These are phyloP conservation scores for Percopsis transmontana DNA, from an alignment of 2,113 vertebrate genomes.

Conservation along the genomic window DNA sequence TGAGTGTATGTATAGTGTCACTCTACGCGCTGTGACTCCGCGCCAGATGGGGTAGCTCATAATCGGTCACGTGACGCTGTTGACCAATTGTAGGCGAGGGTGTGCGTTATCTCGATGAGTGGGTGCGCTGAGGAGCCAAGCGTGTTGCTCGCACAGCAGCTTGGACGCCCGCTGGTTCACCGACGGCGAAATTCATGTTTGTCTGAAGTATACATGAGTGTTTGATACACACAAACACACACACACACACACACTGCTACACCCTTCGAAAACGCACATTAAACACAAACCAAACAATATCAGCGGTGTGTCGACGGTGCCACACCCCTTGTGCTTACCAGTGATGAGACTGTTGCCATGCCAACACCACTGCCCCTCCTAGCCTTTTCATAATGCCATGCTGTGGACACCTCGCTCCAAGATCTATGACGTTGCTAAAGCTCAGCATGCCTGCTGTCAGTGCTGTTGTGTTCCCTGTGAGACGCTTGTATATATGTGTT, in stretches of 20 bases:
- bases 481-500: neutral
- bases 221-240: constrained; percentile 3
- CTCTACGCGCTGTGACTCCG: too few relatives aligned
- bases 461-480: neutral
- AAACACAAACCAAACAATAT: constrained; percentile 3
- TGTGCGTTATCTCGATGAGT: too few relatives aligned
- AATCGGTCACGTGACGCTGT: too few relatives aligned
- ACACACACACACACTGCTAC: constrained; percentile 29
- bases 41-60: too few relatives aligned
- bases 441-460: constrained; percentile 12
- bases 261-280: constrained; percentile 15
- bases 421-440: neutral
- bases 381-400: constrained; percentile 49
- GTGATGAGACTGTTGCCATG: constrained; percentile 12
- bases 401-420: constrained; percentile 19
- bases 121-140: too few relatives aligned
- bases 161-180: too few relatives aligned
- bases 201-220: neutral
- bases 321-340: neutral
- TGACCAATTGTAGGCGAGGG: too few relatives aligned
- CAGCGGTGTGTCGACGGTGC: neutral
- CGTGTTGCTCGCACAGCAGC: too few relatives aligned
- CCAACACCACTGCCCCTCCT: neutral
- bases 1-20: too few relatives aligned
- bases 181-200: too few relatives aligned